phyloP scores from a whole-genome alignment of 2,888 invertebrate genomes.

The Hypercompe scribonia region DNA sequence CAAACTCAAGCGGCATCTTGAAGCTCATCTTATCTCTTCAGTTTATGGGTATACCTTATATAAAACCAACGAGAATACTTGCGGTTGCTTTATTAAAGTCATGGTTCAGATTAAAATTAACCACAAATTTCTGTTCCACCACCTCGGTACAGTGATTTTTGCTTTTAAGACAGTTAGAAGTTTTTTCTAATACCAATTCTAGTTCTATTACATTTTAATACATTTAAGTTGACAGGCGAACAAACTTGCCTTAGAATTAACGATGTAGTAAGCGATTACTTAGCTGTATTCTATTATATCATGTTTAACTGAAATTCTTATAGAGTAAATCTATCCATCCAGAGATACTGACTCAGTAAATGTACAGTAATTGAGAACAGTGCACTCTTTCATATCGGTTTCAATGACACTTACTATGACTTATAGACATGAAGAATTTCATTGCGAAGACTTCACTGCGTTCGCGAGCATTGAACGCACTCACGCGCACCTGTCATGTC shows the following conservation, averaged over 20 bases:
- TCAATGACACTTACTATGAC: conserved; percentile 7
- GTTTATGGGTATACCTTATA: conserved; percentile 17
- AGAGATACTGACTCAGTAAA: not conserved
- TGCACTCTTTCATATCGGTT: not conserved
- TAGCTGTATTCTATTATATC: not conserved
- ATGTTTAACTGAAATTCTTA: not conserved
- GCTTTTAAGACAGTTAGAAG: not conserved
- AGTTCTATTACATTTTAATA: not conserved
- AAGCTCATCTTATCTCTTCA: conserved; percentile 24
- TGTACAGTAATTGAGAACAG: not conserved
- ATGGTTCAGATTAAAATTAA: not conserved
- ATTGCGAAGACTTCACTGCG: conserved; percentile 35
- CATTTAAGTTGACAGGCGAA: not conserved
- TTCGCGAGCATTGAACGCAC: conserved; percentile 33
- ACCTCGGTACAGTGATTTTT: not conserved
- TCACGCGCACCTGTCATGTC: conserved; percentile 60
- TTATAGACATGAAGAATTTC: conserved; percentile 41
- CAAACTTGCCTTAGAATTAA: not conserved
- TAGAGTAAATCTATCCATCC: not conserved
- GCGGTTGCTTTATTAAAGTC: not conserved
- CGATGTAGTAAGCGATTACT: not conserved
- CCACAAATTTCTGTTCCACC: not conserved
- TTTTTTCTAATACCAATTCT: not conserved
- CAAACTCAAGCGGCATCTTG: conserved; percentile 28
- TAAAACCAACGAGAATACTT: not conserved